phyloP scores from a whole-genome alignment of 2,888 invertebrate genomes.

The Chloroclystis v-ata region DNA sequence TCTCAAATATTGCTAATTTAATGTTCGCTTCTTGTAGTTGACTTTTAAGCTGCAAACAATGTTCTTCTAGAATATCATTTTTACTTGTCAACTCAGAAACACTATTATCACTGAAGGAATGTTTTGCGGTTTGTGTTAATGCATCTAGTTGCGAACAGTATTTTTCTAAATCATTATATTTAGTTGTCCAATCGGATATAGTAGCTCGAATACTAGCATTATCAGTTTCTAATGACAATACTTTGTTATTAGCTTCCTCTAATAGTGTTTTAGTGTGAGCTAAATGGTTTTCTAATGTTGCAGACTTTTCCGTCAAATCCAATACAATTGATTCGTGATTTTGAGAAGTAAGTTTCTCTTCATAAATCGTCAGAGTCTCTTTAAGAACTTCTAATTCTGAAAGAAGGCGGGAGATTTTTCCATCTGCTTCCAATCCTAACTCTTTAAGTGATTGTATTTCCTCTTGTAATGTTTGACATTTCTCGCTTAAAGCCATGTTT shows the following conservation, averaged over 20 bases:
- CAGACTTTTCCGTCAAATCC: constrained; percentile 41
- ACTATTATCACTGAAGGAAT: constrained; percentile 33
- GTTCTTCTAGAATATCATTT: constrained; percentile 43
- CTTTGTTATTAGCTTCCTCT: constrained; percentile 60
- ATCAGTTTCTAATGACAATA: constrained; percentile 44
- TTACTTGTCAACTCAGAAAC: constrained; percentile 40
- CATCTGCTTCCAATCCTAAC: constrained; percentile 37
- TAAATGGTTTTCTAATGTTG: constrained; percentile 48
- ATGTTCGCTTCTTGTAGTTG: constrained; percentile 58
- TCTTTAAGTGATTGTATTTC: constrained; percentile 36
- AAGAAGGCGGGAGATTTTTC: constrained; percentile 35
- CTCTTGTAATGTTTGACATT: constrained; percentile 36
- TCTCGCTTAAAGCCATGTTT: constrained; percentile 30
- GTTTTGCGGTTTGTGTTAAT: constrained; percentile 31
- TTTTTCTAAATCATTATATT: constrained; percentile 44
- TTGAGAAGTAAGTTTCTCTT: constrained; percentile 31
- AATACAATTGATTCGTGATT: constrained; percentile 30
- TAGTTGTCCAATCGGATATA: constrained; percentile 36
- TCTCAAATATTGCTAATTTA: constrained; percentile 52
- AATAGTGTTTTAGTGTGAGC: constrained; percentile 43
- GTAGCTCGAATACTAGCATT: constrained; percentile 27
- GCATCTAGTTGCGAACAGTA: constrained; percentile 29
- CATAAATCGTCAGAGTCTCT: constrained; percentile 32
- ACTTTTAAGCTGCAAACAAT: constrained; percentile 30
- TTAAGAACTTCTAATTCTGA: constrained; percentile 42